These are phyloP conservation scores for Apotomis betuletana DNA, from an alignment of 2,888 invertebrate genomes.

Conservation along the genomic window DNA sequence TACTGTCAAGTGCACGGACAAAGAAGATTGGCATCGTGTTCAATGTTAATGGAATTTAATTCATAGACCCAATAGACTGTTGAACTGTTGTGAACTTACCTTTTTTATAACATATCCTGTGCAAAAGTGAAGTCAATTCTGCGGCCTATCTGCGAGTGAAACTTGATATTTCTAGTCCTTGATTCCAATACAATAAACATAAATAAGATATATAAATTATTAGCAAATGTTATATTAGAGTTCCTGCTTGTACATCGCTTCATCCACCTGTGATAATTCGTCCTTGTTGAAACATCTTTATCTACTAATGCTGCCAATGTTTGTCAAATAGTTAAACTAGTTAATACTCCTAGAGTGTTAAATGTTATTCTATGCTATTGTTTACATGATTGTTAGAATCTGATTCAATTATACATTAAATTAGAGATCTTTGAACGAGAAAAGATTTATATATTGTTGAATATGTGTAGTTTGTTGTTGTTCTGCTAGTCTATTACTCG, in stretches of 20 bases:
- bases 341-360: conserved; percentile 65
- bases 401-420: conserved; percentile 47
- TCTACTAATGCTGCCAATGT: conserved; percentile 63
- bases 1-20: conserved; percentile 82
- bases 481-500: conserved; percentile 44
- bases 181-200: conserved; percentile 54
- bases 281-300: conserved; percentile 63
- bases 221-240: conserved; percentile 68
- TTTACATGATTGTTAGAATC: conserved; percentile 52
- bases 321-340: conserved; percentile 53
- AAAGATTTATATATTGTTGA: conserved; percentile 43
- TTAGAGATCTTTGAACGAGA: conserved; percentile 48
- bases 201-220: conserved; percentile 52
- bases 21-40: conserved; percentile 72
- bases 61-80: conserved; percentile 57
- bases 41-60: conserved; percentile 61
- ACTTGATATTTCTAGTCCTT: conserved; percentile 57
- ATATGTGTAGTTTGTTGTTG: conserved; percentile 50
- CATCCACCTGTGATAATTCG: conserved; percentile 79
- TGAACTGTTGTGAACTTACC: conserved; percentile 62
- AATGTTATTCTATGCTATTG: conserved; percentile 57
- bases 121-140: conserved; percentile 75
- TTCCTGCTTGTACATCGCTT: conserved; percentile 81
- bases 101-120: conserved; percentile 68
- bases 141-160: conserved; percentile 66